phyloP scores from a whole-genome alignment of 2,113 vertebrate species.

The Podilymbus podiceps region DNA sequence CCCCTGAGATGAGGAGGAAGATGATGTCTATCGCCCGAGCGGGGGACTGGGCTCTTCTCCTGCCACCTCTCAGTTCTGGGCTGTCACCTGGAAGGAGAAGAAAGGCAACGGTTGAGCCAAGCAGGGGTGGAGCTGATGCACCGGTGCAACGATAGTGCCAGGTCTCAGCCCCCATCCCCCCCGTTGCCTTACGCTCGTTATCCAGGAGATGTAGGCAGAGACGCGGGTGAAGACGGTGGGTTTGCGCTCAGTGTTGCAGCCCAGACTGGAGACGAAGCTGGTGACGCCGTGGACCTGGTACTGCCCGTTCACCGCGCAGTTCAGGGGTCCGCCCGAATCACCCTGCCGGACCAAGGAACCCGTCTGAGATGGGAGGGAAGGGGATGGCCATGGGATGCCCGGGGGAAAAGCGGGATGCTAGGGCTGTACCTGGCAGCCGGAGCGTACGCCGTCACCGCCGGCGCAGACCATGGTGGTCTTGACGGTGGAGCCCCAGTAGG shows the following conservation, averaged over 20 bases:
- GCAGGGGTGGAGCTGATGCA: not conserved
- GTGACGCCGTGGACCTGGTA: conserved; percentile 85
- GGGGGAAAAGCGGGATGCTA: accelerated
- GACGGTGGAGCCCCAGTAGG: conserved; percentile 86
- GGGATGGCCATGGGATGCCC: accelerated
- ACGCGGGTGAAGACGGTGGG: conserved; percentile 90
- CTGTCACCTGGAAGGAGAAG: conserved; percentile 32
- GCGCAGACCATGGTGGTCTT: conserved; percentile 88
- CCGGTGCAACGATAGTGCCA: accelerated
- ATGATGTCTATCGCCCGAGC: accelerated
- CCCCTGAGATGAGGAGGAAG: accelerated
- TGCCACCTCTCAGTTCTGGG: conserved; percentile 22
- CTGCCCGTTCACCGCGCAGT: conserved; percentile 78
- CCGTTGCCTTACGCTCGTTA: conserved; percentile 72
- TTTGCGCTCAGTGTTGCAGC: conserved; percentile 80
- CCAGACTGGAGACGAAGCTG: conserved; percentile 85
- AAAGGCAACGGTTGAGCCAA: not conserved
- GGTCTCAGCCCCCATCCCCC: not conserved
- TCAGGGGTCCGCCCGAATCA: conserved; percentile 88
- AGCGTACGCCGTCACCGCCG: conserved; percentile 73
- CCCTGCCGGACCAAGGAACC: conserved; percentile 67
- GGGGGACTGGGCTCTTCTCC: accelerated
- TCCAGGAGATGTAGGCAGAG: conserved; percentile 88
- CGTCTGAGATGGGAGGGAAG: accelerated
- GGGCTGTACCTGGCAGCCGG: conserved; percentile 82